Evolutionary conservation across 2,113 vertebrate species (phyloP).

Genomic region (Cebidichthys violaceus): DNA sequence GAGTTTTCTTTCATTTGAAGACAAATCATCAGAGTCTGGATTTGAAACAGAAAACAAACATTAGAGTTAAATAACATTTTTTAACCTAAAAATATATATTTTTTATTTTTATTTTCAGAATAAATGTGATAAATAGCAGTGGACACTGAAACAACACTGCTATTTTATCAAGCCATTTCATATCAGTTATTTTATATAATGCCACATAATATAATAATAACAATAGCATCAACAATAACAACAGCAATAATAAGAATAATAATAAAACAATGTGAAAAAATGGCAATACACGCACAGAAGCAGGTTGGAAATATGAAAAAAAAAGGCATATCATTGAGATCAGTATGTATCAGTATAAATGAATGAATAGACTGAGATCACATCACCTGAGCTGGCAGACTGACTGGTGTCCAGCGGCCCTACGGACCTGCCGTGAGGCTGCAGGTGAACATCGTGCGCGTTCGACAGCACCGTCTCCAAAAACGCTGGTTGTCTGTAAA

Average conservation of each 20-base stretch:
- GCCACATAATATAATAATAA: not conserved
- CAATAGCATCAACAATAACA: constrained; percentile 2
- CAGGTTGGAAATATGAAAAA: not conserved
- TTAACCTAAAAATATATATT: not conserved
- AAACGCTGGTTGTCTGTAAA: constrained; percentile 95
- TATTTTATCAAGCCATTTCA: not conserved
- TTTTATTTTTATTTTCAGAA: not conserved
- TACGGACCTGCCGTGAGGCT: constrained; percentile 87
- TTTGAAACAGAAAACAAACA: not conserved
- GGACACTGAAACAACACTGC: not conserved
- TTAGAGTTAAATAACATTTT: not conserved
- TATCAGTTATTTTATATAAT: not conserved
- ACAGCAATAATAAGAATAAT: not conserved
- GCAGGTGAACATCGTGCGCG: constrained; percentile 90
- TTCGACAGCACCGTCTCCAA: constrained; percentile 92
- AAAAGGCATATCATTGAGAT: not conserved
- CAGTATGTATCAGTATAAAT: not conserved
- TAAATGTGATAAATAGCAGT: not conserved
- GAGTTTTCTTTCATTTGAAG: constrained; percentile 94
- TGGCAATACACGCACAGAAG: not conserved
- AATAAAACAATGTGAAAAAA: no score
- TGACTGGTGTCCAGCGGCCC: constrained; percentile 90
- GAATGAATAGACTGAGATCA: not conserved
- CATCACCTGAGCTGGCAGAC: constrained; percentile 93
- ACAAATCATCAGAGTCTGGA: constrained; percentile 97